Evolutionary conservation across 35 echinoderm and acorn worm species (phyloP).

Genomic region (Amphiura filiformis): DNA sequence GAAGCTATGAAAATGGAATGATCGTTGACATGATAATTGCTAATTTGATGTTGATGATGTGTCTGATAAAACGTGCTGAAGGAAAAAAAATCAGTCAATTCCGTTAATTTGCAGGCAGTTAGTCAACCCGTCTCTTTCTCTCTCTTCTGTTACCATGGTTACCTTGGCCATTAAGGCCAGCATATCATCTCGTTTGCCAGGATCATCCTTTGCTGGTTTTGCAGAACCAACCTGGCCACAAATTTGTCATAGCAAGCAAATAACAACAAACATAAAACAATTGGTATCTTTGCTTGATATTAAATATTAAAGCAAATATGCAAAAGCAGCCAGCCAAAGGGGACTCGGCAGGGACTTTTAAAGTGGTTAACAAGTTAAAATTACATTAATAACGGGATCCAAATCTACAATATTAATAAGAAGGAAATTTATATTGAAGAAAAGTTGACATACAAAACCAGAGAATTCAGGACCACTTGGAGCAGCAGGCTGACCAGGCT

Average conservation of each 20-base stretch:
- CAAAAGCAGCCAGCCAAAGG: background rate
- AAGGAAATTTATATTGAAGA: background rate
- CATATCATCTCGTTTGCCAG: background rate
- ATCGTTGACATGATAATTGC: too few relatives aligned
- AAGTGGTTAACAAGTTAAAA: background rate
- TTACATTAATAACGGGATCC: background rate
- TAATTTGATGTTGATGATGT: background rate
- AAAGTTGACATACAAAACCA: background rate
- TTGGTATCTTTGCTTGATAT: background rate
- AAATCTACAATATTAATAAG: background rate
- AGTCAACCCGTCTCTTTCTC: background rate
- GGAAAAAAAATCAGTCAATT: background rate
- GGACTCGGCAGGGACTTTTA: background rate
- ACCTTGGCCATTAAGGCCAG: background rate
- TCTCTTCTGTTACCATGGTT: slow-evolving; percentile 4
- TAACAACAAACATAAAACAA: background rate
- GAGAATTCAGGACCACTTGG: background rate
- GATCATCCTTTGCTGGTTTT: background rate
- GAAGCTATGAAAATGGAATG: too few relatives aligned
- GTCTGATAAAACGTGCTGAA: background rate
- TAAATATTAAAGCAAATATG: background rate
- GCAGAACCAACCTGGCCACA: background rate
- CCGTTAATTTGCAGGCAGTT: slow-evolving; percentile 5
- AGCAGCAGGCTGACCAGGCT: background rate
- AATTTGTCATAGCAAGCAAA: background rate